Conservation (phyloP, 2,888 invertebrate genomes). For the Gasteruption jaculator region DNA sequence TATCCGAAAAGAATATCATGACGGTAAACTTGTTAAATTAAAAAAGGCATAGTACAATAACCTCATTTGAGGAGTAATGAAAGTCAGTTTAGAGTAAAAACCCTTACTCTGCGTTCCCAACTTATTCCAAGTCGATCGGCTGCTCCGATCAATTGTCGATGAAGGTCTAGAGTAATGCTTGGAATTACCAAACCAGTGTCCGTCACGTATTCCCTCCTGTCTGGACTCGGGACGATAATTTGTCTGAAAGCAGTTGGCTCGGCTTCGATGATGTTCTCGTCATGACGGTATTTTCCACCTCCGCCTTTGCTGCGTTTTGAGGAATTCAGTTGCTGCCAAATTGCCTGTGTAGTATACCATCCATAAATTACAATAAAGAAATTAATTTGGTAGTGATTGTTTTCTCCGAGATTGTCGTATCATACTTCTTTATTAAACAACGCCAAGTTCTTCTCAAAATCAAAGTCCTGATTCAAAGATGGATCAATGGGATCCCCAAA, state of each 20-base stretch:
- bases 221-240: conserved; percentile 66
- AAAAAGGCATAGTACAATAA: no score
- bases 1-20: background rate
- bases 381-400: background rate
- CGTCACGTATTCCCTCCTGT: conserved; percentile 65
- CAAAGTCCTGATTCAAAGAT: conserved; percentile 73
- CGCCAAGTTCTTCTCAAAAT: conserved; percentile 91
- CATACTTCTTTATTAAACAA: conserved; percentile 75
- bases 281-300: conserved; percentile 66
- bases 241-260: conserved; percentile 63
- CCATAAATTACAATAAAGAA: conserved; percentile 2
- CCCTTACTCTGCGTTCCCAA: conserved; percentile 55
- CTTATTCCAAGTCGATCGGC: conserved; percentile 67
- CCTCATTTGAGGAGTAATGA: background rate
- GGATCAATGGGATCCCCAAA: conserved; percentile 71
- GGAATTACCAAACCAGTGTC: conserved; percentile 82
- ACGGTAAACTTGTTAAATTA: background rate
- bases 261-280: conserved; percentile 77
- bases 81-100: background rate
- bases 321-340: conserved; percentile 71
- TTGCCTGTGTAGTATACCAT: conserved; percentile 54
- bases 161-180: conserved; percentile 63
- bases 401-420: conserved; percentile 5
- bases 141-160: conserved; percentile 64
- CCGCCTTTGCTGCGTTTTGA: conserved; percentile 46